Evolutionary conservation across 2,797 vertebrate genomes (phyloP).

Genomic region (Leptodactylus fallax): DNA sequence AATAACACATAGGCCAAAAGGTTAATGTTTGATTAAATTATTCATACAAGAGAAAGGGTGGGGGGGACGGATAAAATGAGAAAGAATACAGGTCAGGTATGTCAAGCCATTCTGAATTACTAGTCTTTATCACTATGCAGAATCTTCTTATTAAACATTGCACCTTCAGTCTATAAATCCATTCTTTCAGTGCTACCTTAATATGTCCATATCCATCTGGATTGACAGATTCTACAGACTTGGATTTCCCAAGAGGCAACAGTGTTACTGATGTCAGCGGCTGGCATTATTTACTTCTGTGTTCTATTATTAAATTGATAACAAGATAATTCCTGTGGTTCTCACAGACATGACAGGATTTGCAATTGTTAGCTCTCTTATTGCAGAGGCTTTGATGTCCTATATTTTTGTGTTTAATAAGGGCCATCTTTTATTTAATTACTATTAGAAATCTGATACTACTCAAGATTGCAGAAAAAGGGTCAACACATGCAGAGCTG

Average conservation of each 20-base stretch:
- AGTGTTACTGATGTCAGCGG: constrained; percentile 84
- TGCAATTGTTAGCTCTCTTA: constrained; percentile 81
- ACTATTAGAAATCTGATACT: constrained; percentile 9
- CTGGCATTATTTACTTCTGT: constrained; percentile 84
- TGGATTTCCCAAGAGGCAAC: constrained; percentile 90
- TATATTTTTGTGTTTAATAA: constrained; percentile 78
- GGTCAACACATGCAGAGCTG: not conserved
- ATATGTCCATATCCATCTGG: constrained; percentile 84
- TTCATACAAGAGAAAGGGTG: constrained; percentile 62
- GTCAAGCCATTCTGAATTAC: constrained; percentile 74
- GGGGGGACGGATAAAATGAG: constrained; percentile 63
- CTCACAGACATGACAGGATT: constrained; percentile 81
- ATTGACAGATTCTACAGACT: constrained; percentile 84
- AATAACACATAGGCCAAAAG: constrained; percentile 61
- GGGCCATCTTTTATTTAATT: constrained; percentile 59
- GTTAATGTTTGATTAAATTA: constrained; percentile 69
- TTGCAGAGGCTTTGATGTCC: constrained; percentile 75
- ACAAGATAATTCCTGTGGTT: constrained; percentile 87
- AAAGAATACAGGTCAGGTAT: constrained; percentile 74
- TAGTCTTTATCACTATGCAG: constrained; percentile 79
- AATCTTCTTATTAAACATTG: constrained; percentile 78
- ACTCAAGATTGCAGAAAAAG: not conserved
- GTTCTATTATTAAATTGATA: constrained; percentile 90
- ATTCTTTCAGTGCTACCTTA: constrained; percentile 67
- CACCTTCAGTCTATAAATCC: constrained; percentile 57